These are phyloP conservation scores for Tenthredo scrophulariae DNA, from an alignment of 2,888 invertebrate genomes.

Conservation along the genomic window DNA sequence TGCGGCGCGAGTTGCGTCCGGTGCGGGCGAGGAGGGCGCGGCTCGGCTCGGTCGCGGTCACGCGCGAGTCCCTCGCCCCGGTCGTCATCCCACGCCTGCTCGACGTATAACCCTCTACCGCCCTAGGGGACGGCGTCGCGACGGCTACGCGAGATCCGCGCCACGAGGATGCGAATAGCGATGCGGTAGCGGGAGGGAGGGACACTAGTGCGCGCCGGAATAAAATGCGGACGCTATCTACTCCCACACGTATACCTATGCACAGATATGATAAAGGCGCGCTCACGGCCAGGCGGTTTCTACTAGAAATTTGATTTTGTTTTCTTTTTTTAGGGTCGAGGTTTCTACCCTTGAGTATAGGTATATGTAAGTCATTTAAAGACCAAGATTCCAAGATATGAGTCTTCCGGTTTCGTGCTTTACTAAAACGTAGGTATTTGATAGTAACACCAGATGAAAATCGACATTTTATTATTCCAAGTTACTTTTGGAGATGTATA, in stretches of 20 bases:
- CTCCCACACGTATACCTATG: constrained; percentile 16
- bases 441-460: too few species aligned
- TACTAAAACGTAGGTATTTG: too few species aligned
- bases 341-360: too few species aligned
- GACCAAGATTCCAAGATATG: too few species aligned
- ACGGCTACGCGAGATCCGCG: constrained; percentile 40
- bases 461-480: too few species aligned
- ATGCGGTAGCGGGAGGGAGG: constrained; percentile 45
- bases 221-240: constrained; percentile 34
- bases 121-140: constrained; percentile 48
- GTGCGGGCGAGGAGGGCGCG: constrained; percentile 50
- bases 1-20: constrained; percentile 37
- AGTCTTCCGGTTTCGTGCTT: too few species aligned
- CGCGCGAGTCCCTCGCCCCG: constrained; percentile 14
- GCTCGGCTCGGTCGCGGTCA: constrained; percentile 39
- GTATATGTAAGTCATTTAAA: too few species aligned
- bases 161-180: constrained; percentile 31
- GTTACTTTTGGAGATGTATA: not conserved
- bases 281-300: not conserved
- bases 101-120: constrained; percentile 35
- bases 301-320: not conserved
- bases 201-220: constrained; percentile 57
- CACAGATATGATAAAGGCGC: constrained; percentile 19
- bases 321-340: not conserved
- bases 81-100: constrained; percentile 2